A percentile compares a stretch with the other conserved stretches of the same genome.
Evolutionary conservation across 1,140 invertebrate species (phyloP).

Genomic region (Camponotus floridanus): DNA sequence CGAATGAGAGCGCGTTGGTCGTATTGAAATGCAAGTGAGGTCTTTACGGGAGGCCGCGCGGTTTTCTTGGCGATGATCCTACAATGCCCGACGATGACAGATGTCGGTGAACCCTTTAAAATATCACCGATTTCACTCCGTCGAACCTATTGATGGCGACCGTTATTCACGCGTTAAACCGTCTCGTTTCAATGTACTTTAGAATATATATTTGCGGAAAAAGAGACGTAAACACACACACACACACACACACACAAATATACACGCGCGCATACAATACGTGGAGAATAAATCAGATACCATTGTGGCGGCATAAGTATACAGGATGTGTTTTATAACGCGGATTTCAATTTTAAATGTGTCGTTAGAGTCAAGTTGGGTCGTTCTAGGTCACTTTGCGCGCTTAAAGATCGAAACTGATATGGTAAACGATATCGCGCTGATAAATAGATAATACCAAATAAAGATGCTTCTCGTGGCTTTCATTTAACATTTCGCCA

Average conservation of each 20-base stretch:
- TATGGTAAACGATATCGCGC: background rate
- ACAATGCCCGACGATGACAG: constrained; percentile 34
- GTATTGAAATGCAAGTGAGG: constrained; percentile 65
- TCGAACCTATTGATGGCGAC: constrained; percentile 26
- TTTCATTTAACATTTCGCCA: constrained; percentile 19
- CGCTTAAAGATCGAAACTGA: background rate
- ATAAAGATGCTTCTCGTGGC: constrained; percentile 11
- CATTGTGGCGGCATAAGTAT: background rate
- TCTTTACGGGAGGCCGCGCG: constrained; percentile 35
- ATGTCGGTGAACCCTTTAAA: constrained; percentile 40
- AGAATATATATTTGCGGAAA: constrained; percentile 1
- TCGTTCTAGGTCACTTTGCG: background rate
- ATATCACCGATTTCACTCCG: constrained; percentile 45
- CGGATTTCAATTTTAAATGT: constrained; percentile 14
- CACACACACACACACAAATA: background rate
- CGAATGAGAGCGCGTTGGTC: constrained; percentile 26
- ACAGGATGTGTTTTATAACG: background rate
- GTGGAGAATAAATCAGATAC: constrained; percentile 9
- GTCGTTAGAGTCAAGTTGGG: background rate
- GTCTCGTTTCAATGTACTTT: background rate
- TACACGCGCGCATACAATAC: background rate
- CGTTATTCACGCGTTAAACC: constrained; percentile 16
- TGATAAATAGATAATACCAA: background rate
- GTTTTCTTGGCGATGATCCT: constrained; percentile 57
- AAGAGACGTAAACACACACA: background rate